Evolutionary conservation across 2,113 vertebrate genomes (phyloP), one percentile per base, ranked within the genome.

Genomic region (Strix aluco): DNA sequence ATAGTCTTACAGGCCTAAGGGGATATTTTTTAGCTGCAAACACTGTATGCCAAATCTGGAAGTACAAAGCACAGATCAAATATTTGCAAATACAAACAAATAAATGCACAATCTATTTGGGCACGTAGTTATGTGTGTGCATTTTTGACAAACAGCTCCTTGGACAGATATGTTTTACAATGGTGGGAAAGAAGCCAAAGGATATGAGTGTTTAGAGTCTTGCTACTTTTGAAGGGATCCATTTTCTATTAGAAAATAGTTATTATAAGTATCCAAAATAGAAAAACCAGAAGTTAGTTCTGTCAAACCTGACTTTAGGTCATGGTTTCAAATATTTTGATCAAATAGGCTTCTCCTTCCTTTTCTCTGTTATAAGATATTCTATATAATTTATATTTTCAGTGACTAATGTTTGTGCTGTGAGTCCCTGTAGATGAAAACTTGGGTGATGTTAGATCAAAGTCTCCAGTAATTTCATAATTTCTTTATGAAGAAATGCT

Each of bases 401-500:
- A 47, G 32, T 91, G 89, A 95, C 66, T 86, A 61, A 79, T 72
- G 63, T 67, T 90, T 94, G 71, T 80, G 44, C 81, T 94, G 51
- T 23, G 79, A 81, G 69, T 72, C 77, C 89, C 78, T 91, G 77
- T 81, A 91, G 90, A 93, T 61, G 77, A 96, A 91, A 95, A 92
- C 87, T 94, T 94, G 95, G 94, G 88, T 95, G 96, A 88, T 80
- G 71, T 94, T 88, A 92, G 95, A 97, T 97, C 95, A 93, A 97
- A 97, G 97, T 81, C 95, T 69, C 16, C 16, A 55, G 62, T 94
- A 94, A 95, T 95, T 93, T 95, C 59, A 91, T 94, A 81, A 93
- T 96, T 97, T 91, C 96, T 97, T 94, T 94, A 88, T 93, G 93
- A 95, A 96, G 67, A 86, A 88, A 83, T 87, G 77, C 86, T 97